Conservation (phyloP, 2,888 invertebrate genomes). For the Leucophenga maculata region DNA sequence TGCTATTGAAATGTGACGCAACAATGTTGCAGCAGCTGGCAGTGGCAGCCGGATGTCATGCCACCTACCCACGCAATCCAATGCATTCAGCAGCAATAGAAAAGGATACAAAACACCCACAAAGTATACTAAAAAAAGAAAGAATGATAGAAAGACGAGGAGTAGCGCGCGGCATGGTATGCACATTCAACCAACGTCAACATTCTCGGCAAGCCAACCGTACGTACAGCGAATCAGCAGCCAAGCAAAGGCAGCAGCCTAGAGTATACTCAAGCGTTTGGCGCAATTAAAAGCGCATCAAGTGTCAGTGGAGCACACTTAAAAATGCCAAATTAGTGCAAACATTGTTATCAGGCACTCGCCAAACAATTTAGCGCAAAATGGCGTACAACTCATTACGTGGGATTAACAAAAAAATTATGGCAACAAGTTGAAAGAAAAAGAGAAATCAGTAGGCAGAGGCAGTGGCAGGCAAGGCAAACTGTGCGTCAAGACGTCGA, state of each 20-base stretch:
- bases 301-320: slow-evolving; percentile 70
- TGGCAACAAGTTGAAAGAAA: slow-evolving; percentile 21
- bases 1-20: slow-evolving; percentile 31
- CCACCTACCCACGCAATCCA: slow-evolving; percentile 13
- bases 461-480: not conserved
- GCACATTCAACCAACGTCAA: not conserved
- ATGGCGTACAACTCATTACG: slow-evolving; percentile 70
- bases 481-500: not conserved
- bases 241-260: slow-evolving; percentile 6
- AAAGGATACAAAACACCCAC: slow-evolving; percentile 1
- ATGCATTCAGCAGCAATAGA: no score
- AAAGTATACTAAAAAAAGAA: slow-evolving; percentile 32
- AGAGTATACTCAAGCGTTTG: slow-evolving; percentile 63
- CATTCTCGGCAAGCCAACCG: not conserved
- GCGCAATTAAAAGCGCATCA: slow-evolving; percentile 71
- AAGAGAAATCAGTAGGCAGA: not conserved
- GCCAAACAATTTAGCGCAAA: slow-evolving; percentile 69
- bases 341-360: slow-evolving; percentile 69
- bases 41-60: not conserved
- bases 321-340: slow-evolving; percentile 71
- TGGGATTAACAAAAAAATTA: slow-evolving; percentile 61
- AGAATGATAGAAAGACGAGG: not conserved
- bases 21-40: slow-evolving; percentile 18
- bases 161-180: not conserved
- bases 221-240: not conserved